These are phyloP conservation scores for Columbina picui DNA, from an alignment of 2,113 vertebrate species.

Conservation along the genomic window DNA sequence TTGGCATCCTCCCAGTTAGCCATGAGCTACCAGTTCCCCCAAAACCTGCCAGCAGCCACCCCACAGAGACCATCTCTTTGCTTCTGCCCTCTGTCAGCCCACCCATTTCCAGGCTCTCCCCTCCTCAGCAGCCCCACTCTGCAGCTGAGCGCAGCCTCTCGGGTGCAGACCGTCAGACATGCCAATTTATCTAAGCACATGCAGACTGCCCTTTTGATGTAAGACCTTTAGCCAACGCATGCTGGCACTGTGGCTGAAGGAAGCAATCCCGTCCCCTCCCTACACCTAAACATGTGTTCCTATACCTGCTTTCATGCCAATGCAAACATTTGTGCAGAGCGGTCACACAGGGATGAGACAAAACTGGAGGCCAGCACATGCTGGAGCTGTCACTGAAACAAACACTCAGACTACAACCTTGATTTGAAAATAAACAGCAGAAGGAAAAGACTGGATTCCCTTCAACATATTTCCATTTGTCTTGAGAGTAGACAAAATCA, in stretches of 20 bases:
- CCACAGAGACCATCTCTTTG: not conserved
- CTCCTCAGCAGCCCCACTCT: not conserved
- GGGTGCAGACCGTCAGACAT: not conserved
- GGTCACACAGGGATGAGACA: not conserved
- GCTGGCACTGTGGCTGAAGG: not conserved
- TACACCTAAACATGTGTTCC: not conserved
- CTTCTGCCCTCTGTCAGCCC: not conserved
- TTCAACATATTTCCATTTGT: not conserved
- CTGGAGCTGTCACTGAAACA: slow-evolving; percentile 4
- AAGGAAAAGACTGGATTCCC: not conserved
- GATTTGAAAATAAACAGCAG: slow-evolving; percentile 9
- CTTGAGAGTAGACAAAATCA: not conserved
- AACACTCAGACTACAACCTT: not conserved
- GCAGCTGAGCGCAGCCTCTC: not conserved
- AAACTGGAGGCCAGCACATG: not conserved
- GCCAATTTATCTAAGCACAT: not conserved
- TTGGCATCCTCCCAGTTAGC: not conserved
- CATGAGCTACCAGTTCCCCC: not conserved
- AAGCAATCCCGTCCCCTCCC: not conserved
- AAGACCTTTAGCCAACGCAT: not conserved
- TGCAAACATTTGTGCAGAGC: not conserved
- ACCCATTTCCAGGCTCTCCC: not conserved
- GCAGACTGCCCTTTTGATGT: not conserved
- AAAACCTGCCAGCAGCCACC: not conserved
- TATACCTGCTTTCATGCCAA: not conserved